phyloP scores from a whole-genome alignment of 2,888 invertebrate species.

The Hypolimnas misippus region DNA sequence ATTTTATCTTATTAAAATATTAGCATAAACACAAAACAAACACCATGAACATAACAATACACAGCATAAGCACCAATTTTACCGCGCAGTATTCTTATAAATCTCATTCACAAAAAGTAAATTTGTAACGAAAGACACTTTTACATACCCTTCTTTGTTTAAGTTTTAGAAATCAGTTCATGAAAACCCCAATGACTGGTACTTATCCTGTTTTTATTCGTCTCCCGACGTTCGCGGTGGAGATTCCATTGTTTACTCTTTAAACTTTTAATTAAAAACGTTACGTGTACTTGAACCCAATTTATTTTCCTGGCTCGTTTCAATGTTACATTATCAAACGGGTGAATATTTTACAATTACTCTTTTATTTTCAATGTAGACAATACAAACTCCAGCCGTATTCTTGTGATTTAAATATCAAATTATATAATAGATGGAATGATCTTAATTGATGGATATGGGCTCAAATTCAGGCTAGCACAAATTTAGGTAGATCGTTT shows the following conservation, averaged over 20 bases:
- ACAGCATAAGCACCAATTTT: too few relatives aligned
- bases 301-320: conserved; percentile 28
- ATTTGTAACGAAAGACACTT: background rate
- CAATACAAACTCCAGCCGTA: background rate
- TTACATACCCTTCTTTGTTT: conserved; percentile 2
- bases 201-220: conserved; percentile 28
- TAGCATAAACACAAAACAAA: too few relatives aligned
- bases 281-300: conserved; percentile 21
- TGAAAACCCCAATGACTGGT: conserved; percentile 30
- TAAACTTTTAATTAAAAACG: conserved; percentile 40
- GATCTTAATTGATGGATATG: too few relatives aligned
- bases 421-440: background rate
- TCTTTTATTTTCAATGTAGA: conserved; percentile 2
- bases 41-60: too few relatives aligned
- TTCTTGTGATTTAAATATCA: background rate
- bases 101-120: background rate
- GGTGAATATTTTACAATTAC: conserved; percentile 9
- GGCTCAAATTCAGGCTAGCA: too few relatives aligned
- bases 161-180: conserved; percentile 12
- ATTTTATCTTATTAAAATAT: too few relatives aligned
- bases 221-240: conserved; percentile 10
- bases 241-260: conserved; percentile 34
- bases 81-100: too few relatives aligned
- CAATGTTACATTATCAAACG: conserved; percentile 22
- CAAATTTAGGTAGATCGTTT: too few relatives aligned